These are phyloP conservation scores for Trematocara stigmaticum DNA, from an alignment of 2,113 vertebrate genomes.

Conservation along the genomic window DNA sequence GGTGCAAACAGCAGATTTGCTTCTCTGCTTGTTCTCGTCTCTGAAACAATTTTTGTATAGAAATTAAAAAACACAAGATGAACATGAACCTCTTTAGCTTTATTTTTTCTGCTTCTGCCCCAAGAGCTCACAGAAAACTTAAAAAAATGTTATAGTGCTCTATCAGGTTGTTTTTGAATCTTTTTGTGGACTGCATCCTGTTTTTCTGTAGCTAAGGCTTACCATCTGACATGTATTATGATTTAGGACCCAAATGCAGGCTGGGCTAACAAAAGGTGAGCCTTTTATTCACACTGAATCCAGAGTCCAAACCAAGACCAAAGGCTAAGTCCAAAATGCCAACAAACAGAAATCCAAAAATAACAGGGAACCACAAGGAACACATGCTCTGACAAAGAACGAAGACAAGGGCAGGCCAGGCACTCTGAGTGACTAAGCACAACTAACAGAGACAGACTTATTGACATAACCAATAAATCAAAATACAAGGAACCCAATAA, in stretches of 20 bases:
- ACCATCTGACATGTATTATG: background rate
- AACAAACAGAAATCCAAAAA: background rate
- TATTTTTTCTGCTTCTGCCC: background rate
- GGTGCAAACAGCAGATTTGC: background rate
- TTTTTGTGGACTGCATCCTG: background rate
- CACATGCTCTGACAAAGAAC: background rate
- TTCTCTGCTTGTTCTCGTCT: background rate
- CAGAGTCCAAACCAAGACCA: background rate
- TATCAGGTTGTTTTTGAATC: background rate
- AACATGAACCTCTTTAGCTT: background rate
- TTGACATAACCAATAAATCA: background rate
- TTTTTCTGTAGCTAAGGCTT: background rate
- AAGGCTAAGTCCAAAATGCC: background rate
- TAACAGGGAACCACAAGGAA: background rate
- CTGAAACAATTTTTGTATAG: background rate
- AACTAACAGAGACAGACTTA: background rate
- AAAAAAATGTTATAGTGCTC: background rate
- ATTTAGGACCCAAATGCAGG: background rate
- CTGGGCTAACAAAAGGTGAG: background rate
- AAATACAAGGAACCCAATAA: background rate
- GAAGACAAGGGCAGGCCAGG: background rate
- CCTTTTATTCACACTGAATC: background rate
- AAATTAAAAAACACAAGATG: background rate
- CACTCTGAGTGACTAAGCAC: background rate
- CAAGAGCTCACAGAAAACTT: background rate